Conservation (phyloP, 2,113 vertebrate species). For the Myanophis thanlyinensis region DNA sequence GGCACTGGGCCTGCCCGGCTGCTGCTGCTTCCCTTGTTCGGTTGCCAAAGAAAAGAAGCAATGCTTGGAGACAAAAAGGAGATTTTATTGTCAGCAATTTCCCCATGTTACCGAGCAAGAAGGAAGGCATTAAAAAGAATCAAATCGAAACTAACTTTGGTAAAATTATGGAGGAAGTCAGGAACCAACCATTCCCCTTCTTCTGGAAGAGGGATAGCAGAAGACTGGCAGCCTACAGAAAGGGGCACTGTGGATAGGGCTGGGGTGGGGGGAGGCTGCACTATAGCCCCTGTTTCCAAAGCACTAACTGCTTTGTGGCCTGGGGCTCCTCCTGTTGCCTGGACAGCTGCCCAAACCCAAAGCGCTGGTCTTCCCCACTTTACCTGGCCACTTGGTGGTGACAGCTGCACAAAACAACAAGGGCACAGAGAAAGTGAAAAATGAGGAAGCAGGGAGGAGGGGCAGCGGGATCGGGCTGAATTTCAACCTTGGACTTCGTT, state of each 20-base stretch:
- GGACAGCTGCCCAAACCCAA: background rate
- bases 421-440: background rate
- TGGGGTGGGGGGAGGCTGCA: background rate
- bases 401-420: background rate
- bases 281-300: background rate
- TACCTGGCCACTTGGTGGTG: background rate
- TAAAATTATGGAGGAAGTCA: background rate
- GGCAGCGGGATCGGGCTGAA: background rate
- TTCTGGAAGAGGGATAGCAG: background rate
- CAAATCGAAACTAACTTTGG: background rate
- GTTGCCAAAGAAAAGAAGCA: background rate
- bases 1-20: rapidly evolving
- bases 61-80: background rate
- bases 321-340: background rate
- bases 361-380: background rate
- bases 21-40: background rate
- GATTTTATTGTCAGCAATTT: background rate
- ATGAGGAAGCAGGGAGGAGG: background rate
- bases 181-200: background rate
- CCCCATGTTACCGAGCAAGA: background rate
- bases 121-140: background rate
- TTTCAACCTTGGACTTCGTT: background rate
- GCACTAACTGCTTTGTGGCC: background rate
- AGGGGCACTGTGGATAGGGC: background rate
- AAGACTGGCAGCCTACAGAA: background rate